Evolutionary conservation across 64 coral and sea anemone genomes (phyloP), one percentile per base, ranked within the genome.

Genomic region (Montipora sp.): DNA sequence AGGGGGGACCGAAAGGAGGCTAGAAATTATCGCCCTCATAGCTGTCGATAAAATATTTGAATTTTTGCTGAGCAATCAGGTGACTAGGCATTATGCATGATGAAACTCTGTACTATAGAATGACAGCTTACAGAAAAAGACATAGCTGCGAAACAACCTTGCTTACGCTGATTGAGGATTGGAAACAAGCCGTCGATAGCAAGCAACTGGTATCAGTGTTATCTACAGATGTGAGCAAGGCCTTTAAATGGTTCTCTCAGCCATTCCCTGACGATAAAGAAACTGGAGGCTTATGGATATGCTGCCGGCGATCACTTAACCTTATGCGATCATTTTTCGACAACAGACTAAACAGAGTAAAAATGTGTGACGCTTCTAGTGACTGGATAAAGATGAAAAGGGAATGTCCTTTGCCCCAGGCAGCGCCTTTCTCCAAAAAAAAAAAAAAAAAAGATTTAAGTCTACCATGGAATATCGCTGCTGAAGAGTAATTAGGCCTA

Each of bases 21-120:
- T 20, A 51, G 77, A 46, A 89, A 76, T 19, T 89, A 89, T 16
- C 73, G 72, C 46, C 87, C 72, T 88, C 5, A 48, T 7, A 51
- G 47, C 68, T 48, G 7, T 73, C 51, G 68, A 69, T n/a, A 88
- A 88, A 44, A 48, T 75, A 7, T 88, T 88, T 74, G 85, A 88
- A 88, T 14, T 14, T 9, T 66, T 18, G 15, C 61, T 66, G 5
- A 55, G 51, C 12, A 66, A 88, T 36, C 36, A 36, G 51, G 18
- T 5, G 70, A 75, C 67, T 23, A 74, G 69, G 22, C 73, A 6
- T 36, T 36, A 44, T 75, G 51, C 36, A 36, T 36, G 36, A 55
- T 55, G 9, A 24, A 73, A 21, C 15, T 55, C 51, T 55, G 9
- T 55, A 55, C 51, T 10, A 55, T 10, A 13, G 20, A 73, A 43